Percentiles rank a stretch among this genome's conserved stretches.
phyloP scores from a whole-genome alignment of 2,797 vertebrate genomes.

The Lutjanus campechanus region DNA sequence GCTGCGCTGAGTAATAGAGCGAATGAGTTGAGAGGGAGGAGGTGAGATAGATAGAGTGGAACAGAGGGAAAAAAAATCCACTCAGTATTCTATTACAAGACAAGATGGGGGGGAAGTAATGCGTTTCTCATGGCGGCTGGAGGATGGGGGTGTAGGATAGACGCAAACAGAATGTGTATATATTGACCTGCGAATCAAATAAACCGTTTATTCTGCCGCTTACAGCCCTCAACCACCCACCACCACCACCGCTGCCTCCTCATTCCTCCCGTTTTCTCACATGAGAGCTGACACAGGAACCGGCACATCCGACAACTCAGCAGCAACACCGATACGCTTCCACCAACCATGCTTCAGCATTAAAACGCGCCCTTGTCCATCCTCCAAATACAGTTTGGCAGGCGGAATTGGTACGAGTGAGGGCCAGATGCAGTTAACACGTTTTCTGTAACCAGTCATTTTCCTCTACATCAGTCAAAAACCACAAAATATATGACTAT shows the following conservation, averaged over 20 bases:
- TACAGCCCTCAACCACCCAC: conserved; percentile 20
- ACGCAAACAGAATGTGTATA: conserved; percentile 47
- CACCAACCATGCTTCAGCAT: conserved; percentile 34
- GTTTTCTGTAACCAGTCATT: conserved; percentile 24
- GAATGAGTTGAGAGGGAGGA: conserved; percentile 57
- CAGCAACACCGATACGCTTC: background rate
- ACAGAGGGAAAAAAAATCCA: conserved; percentile 38
- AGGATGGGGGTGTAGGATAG: conserved; percentile 26
- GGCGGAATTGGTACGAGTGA: background rate
- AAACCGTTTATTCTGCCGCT: conserved; percentile 52
- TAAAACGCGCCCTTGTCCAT: conserved; percentile 21
- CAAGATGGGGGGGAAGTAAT: conserved; percentile 45
- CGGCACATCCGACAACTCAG: conserved; percentile 38
- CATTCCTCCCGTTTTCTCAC: conserved; percentile 26
- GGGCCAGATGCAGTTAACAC: conserved; percentile 36
- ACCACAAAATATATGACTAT: conserved; percentile 3
- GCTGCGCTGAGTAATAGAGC: conserved; percentile 69
- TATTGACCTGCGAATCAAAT: conserved; percentile 65
- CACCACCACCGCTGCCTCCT: background rate
- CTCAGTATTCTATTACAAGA: conserved; percentile 70
- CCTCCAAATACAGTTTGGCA: conserved; percentile 40
- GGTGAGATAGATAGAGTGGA: conserved; percentile 53
- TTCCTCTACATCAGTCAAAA: conserved; percentile 32
- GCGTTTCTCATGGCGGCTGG: conserved; percentile 55
- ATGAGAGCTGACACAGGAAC: conserved; percentile 36